A percentile compares a stretch with the other conserved stretches of the same genome.
These are phyloP conservation scores for Dromas ardeola DNA, from an alignment of 2,113 vertebrate genomes.

Conservation along the genomic window DNA sequence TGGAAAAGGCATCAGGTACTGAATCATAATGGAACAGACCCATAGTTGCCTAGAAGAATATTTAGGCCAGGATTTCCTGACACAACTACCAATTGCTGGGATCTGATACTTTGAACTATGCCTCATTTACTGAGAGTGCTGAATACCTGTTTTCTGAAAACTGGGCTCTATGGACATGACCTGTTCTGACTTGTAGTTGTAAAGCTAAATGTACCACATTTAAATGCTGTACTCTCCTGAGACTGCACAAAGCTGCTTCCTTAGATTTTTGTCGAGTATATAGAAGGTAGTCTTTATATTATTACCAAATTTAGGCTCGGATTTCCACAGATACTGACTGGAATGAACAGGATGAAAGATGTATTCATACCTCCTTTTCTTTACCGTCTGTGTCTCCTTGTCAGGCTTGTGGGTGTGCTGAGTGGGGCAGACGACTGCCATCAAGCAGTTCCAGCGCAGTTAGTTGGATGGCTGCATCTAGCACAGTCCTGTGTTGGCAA, in stretches of 20 bases:
- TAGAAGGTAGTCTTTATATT: not conserved
- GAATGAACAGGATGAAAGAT: not conserved
- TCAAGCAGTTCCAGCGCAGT: not conserved
- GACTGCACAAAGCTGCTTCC: not conserved
- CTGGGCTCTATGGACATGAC: not conserved
- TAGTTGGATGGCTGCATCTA: not conserved
- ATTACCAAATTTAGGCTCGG: not conserved
- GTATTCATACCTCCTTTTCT: not conserved
- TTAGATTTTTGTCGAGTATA: not conserved
- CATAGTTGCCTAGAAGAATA: not conserved
- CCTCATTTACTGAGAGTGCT: not conserved
- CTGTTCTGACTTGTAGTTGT: not conserved
- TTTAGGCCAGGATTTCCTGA: not conserved
- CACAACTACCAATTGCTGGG: not conserved
- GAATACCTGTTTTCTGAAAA: constrained; percentile 8
- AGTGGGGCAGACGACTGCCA: not conserved
- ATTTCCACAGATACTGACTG: not conserved
- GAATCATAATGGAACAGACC: not conserved
- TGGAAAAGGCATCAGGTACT: not conserved
- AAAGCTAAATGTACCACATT: not conserved
- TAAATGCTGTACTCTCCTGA: not conserved
- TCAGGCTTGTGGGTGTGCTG: not conserved
- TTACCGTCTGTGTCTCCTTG: not conserved
- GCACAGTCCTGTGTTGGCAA: not conserved
- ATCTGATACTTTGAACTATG: not conserved